Percentiles rank a stretch among this genome's conserved stretches.
Conservation (phyloP, 2,797 vertebrate species). For the Enteromius viviparus region DNA sequence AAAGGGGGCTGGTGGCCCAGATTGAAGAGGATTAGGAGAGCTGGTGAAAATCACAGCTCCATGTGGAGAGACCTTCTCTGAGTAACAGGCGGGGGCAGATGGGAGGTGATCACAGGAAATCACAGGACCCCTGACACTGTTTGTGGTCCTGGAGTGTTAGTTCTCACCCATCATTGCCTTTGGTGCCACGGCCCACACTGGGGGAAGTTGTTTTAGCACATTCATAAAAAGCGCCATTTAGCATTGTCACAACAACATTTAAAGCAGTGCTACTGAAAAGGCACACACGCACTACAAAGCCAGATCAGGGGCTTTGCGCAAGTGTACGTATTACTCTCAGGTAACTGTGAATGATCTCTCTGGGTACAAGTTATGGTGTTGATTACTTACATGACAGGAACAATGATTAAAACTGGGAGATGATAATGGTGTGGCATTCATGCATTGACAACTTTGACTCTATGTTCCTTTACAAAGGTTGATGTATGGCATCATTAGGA, state of each 20-base stretch:
- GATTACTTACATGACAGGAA: slow-evolving; percentile 82
- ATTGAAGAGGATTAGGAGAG: slow-evolving; percentile 43
- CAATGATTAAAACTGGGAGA: slow-evolving; percentile 83
- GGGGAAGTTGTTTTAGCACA: slow-evolving; percentile 70
- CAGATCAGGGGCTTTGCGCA: slow-evolving; percentile 59
- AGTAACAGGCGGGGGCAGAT: slow-evolving; percentile 46
- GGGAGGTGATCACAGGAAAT: slow-evolving; percentile 65
- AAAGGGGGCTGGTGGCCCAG: slow-evolving; percentile 15
- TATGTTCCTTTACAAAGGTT: slow-evolving; percentile 81
- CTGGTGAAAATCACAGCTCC: slow-evolving; percentile 64
- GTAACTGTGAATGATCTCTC: slow-evolving; percentile 75
- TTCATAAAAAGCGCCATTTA: slow-evolving; percentile 79
- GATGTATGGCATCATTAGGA: slow-evolving; percentile 85
- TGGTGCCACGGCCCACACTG: slow-evolving; percentile 58
- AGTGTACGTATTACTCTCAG: slow-evolving; percentile 60
- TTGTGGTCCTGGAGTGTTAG: slow-evolving; percentile 60
- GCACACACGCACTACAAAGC: slow-evolving; percentile 77
- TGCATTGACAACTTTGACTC: slow-evolving; percentile 83
- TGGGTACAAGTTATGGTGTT: slow-evolving; percentile 80
- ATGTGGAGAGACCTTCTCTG: slow-evolving; percentile 57
- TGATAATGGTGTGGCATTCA: slow-evolving; percentile 83
- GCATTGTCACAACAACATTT: slow-evolving; percentile 81
- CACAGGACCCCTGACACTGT: slow-evolving; percentile 51
- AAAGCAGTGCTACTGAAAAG: slow-evolving; percentile 74
- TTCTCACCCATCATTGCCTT: slow-evolving; percentile 56